Evolutionary conservation across 2,113 vertebrate genomes (phyloP).

Genomic region (Onychostoma macrolepis): DNA sequence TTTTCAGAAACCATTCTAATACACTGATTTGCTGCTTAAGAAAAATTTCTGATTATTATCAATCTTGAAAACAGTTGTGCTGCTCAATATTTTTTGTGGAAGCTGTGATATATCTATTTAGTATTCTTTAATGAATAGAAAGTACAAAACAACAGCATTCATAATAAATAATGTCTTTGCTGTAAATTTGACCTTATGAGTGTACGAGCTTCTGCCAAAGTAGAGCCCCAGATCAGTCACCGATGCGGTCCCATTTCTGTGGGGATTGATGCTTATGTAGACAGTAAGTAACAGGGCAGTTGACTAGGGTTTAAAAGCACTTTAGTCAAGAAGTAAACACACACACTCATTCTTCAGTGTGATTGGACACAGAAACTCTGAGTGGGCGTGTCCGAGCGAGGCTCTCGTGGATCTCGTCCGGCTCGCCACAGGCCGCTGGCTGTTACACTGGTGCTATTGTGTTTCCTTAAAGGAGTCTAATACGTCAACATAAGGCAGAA

Average conservation of each 20-base stretch:
- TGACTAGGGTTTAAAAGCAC: background rate
- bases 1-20: no score
- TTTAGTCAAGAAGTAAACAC: background rate
- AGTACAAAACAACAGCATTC: no score
- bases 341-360: background rate
- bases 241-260: background rate
- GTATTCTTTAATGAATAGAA: no score
- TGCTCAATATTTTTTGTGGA: background rate
- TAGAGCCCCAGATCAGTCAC: background rate
- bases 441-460: background rate
- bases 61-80: no score
- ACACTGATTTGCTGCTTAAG: no score
- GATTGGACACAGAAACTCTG: background rate
- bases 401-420: background rate
- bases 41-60: no score
- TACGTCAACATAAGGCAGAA: conserved; percentile 37
- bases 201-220: background rate
- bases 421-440: background rate
- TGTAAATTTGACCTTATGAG: background rate
- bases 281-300: background rate
- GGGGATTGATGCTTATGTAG: background rate
- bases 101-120: background rate
- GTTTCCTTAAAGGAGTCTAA: conserved; percentile 16
- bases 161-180: no score
- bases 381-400: background rate